These are phyloP conservation scores for Octomys mimax DNA, from an alignment of 2,797 vertebrate genomes.

Conservation along the genomic window DNA sequence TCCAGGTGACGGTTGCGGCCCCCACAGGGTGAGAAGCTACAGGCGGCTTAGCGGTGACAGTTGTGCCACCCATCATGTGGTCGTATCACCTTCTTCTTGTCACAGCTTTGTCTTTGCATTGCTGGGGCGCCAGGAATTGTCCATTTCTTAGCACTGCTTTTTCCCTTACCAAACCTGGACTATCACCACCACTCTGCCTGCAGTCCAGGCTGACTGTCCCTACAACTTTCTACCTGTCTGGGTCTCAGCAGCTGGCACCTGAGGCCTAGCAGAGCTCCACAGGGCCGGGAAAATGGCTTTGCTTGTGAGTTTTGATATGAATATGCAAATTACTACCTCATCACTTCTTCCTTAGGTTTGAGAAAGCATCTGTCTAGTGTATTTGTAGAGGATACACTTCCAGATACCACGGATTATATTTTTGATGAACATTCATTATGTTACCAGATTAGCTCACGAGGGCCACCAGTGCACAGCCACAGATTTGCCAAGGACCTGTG, in stretches of 20 bases:
- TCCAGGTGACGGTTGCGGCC: fast-evolving
- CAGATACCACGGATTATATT: fast-evolving
- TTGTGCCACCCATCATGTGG: not conserved
- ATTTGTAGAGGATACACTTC: not conserved
- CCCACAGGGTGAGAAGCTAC: fast-evolving
- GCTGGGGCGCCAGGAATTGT: fast-evolving
- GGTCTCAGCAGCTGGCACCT: fast-evolving
- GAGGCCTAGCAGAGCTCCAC: fast-evolving
- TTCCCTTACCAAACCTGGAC: not conserved
- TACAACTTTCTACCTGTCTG: no score
- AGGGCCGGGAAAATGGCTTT: fast-evolving
- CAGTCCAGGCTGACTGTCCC: fast-evolving
- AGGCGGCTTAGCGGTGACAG: fast-evolving
- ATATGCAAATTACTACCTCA: no score
- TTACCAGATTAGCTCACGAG: fast-evolving
- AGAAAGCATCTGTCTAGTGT: fast-evolving
- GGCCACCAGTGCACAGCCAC: no score
- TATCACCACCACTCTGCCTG: fast-evolving
- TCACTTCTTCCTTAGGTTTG: not conserved
- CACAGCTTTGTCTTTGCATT: not conserved
- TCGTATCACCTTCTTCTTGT: not conserved
- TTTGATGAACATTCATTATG: not conserved
- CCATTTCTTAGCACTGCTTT: fast-evolving
- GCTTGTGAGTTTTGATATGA: fast-evolving
- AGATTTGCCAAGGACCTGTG: not conserved